A percentile compares a stretch with the other conserved stretches of the same genome.
phyloP scores from a whole-genome alignment of 2,797 vertebrate genomes.

The Selene dorsalis region DNA sequence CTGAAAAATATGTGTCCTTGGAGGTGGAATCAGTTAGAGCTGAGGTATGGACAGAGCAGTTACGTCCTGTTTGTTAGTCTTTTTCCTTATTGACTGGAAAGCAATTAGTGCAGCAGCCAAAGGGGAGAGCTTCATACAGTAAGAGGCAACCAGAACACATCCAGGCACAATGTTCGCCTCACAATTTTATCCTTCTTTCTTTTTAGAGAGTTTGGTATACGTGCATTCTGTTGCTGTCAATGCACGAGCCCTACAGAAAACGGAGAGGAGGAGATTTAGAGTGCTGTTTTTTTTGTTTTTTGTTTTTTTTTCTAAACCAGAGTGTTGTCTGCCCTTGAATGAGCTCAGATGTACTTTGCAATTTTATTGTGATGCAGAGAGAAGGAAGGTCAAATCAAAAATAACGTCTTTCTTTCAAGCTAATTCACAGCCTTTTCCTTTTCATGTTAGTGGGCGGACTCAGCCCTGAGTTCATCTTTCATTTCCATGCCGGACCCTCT shows the following conservation, averaged over 20 bases:
- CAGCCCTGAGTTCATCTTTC: not conserved
- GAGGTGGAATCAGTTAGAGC: not conserved
- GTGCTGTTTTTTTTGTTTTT: not conserved
- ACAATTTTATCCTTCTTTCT: not conserved
- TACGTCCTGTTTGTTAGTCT: slow-evolving; percentile 42
- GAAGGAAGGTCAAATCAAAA: slow-evolving; percentile 40
- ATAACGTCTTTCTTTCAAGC: slow-evolving; percentile 22
- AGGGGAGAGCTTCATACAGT: slow-evolving; percentile 15
- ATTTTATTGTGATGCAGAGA: slow-evolving; percentile 40
- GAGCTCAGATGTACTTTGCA: slow-evolving; percentile 43
- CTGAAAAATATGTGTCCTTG: not conserved
- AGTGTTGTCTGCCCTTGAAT: slow-evolving; percentile 48
- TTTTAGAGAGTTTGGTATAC: not conserved
- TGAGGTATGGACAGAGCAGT: not conserved
- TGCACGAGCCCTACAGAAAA: slow-evolving; percentile 33
- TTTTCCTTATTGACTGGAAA: slow-evolving; percentile 44
- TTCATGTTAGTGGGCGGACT: slow-evolving; percentile 3
- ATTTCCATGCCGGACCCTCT: not conserved
- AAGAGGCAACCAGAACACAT: slow-evolving; percentile 10
- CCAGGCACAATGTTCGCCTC: not conserved
- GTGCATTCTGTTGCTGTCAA: slow-evolving; percentile 12
- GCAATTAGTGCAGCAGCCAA: slow-evolving; percentile 49
- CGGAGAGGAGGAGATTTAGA: slow-evolving; percentile 10
- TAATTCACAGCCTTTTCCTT: not conserved
- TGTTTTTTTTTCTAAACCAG: not conserved